Evolutionary conservation across 2,797 vertebrate species (phyloP).

Genomic region (Gallirallus australis): DNA sequence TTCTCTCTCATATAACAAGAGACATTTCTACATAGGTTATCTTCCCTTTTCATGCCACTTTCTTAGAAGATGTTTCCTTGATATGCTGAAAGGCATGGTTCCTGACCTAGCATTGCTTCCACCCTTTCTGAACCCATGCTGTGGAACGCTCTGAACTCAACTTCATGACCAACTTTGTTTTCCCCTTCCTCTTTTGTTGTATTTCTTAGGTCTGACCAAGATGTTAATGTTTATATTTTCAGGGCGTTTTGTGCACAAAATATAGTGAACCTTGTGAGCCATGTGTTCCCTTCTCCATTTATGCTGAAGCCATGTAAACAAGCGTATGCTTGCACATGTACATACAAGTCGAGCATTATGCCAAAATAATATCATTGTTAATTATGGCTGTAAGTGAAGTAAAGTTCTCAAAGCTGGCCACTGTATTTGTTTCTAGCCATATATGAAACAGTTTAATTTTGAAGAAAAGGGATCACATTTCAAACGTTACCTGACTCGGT

Average conservation of each 20-base stretch:
- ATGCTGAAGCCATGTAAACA: background rate
- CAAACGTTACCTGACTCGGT: background rate
- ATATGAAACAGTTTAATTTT: conserved; percentile 3
- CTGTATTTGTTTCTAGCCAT: background rate
- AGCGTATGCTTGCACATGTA: background rate
- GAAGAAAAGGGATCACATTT: background rate
- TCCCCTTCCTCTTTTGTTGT: background rate
- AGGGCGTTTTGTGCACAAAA: background rate
- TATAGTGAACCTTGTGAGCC: background rate
- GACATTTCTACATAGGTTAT: background rate
- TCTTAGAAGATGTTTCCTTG: background rate
- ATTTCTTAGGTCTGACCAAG: background rate
- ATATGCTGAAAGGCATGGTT: background rate
- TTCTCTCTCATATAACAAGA: background rate
- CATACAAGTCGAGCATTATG: background rate
- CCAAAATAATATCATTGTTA: background rate
- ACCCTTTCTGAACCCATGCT: background rate
- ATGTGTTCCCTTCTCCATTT: background rate
- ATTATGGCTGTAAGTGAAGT: background rate
- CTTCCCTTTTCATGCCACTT: background rate
- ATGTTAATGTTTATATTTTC: background rate
- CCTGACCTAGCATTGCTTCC: background rate
- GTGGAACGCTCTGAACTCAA: background rate
- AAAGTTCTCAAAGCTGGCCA: background rate
- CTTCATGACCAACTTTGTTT: background rate